phyloP scores from a whole-genome alignment of 2,888 invertebrate species.

The Ceratothoa steindachneri region DNA sequence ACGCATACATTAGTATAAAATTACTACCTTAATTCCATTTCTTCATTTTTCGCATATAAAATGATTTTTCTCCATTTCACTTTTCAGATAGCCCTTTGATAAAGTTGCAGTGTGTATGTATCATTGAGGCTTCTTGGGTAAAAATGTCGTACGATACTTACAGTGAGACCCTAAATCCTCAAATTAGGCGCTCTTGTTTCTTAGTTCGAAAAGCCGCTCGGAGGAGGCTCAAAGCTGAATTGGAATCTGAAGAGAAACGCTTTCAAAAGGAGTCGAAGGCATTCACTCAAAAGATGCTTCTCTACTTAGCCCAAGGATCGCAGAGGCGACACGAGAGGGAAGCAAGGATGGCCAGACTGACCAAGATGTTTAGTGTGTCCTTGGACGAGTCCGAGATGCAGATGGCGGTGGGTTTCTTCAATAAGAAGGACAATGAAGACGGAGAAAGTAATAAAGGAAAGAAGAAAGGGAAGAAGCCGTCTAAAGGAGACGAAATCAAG shows the following conservation, averaged over 20 bases:
- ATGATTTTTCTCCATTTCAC: too few relatives aligned
- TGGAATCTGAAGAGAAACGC: neutral
- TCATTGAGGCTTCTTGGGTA: too few relatives aligned
- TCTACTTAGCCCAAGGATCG: neutral
- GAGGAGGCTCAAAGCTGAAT: neutral
- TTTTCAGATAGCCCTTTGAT: too few relatives aligned
- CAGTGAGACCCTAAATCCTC: neutral
- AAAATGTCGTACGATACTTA: neutral
- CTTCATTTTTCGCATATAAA: too few relatives aligned
- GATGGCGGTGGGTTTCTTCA: neutral
- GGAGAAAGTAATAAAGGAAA: neutral
- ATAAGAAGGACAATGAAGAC: neutral
- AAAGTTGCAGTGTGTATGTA: too few relatives aligned
- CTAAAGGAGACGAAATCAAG: neutral
- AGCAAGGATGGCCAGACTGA: too few relatives aligned
- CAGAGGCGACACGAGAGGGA: neutral
- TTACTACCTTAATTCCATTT: too few relatives aligned
- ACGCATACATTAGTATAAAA: too few relatives aligned
- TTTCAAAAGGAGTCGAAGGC: neutral
- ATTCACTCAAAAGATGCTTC: neutral
- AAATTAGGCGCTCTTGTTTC: neutral
- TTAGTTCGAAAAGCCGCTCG: neutral
- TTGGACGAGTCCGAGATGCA: neutral
- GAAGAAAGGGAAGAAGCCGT: neutral
- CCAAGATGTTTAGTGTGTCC: neutral